Conservation (phyloP, 2,113 vertebrate species). For the Nestor notabilis region DNA sequence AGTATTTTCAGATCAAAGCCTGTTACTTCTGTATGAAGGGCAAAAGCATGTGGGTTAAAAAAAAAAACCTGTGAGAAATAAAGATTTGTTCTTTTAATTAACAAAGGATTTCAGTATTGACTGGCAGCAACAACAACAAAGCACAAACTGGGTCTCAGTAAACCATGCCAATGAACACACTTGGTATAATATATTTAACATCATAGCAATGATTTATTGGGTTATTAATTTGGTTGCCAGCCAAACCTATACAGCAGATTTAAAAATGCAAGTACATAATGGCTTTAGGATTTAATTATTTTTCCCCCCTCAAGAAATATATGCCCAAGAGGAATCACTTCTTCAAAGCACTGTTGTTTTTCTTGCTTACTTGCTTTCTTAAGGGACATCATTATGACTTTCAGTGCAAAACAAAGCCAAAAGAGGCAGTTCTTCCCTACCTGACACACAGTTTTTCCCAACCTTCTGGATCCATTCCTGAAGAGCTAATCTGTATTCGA, state of each 20-base stretch:
- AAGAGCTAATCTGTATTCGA: conserved; percentile 27
- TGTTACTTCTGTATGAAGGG: not conserved
- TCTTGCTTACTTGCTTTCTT: not conserved
- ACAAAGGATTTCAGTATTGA: conserved; percentile 7
- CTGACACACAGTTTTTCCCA: not conserved
- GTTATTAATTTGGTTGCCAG: conserved; percentile 34
- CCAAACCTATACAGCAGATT: not conserved
- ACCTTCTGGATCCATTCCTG: not conserved
- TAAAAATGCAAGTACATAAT: not conserved
- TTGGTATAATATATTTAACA: not conserved
- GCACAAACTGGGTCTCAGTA: not conserved
- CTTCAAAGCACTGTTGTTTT: not conserved
- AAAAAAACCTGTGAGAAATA: not conserved
- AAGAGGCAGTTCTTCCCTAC: not conserved
- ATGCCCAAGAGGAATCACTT: not conserved
- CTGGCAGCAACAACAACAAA: not conserved
- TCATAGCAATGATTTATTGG: not conserved
- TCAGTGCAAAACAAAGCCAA: not conserved
- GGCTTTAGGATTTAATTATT: not conserved
- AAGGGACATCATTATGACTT: not conserved
- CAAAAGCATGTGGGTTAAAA: conserved; percentile 1
- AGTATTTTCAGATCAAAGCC: conserved; percentile 27
- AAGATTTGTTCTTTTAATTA: conserved; percentile 44
- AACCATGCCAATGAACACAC: not conserved
- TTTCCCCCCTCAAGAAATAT: not conserved